Evolutionary conservation across 2,888 invertebrate genomes (phyloP).

Genomic region (Alsophila aescularia): DNA sequence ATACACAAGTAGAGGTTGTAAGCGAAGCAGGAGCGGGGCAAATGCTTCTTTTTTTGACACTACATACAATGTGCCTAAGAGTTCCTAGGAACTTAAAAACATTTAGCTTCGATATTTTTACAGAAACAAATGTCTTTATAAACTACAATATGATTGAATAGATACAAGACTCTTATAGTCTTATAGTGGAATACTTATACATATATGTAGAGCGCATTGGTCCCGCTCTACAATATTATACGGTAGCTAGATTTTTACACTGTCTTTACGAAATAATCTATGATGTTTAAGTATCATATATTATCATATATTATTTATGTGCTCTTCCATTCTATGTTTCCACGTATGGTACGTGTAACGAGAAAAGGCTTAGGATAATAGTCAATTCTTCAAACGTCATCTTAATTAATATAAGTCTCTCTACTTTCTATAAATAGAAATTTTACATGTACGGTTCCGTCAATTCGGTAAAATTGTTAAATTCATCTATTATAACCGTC

Average conservation of each 20-base stretch:
- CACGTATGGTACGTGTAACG: constrained; percentile 24
- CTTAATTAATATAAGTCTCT: constrained; percentile 37
- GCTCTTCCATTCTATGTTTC: constrained; percentile 29
- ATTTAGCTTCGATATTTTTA: constrained; percentile 59
- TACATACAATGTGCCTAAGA: constrained; percentile 77
- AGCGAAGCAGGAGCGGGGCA: constrained; percentile 63
- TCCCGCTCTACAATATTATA: constrained; percentile 65
- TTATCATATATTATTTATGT: constrained; percentile 27
- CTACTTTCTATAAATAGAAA: constrained; percentile 17
- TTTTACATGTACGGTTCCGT: constrained; percentile 47
- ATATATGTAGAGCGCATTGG: constrained; percentile 51
- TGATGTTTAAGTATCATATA: constrained; percentile 34
- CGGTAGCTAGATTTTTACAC: constrained; percentile 62
- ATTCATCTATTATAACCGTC: constrained; percentile 65
- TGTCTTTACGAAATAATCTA: constrained; percentile 51
- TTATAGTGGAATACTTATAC: constrained; percentile 15
- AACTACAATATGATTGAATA: constrained; percentile 19
- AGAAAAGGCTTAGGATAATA: constrained; percentile 38
- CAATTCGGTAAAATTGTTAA: constrained; percentile 33
- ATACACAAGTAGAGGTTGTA: constrained; percentile 56
- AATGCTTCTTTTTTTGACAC: constrained; percentile 58
- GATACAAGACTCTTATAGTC: constrained; percentile 19
- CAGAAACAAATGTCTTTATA: constrained; percentile 32
- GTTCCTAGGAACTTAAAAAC: constrained; percentile 63
- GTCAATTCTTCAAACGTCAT: constrained; percentile 55